Evolutionary conservation across 2,797 vertebrate genomes (phyloP).

Genomic region (Cyprinodon diabolis): DNA sequence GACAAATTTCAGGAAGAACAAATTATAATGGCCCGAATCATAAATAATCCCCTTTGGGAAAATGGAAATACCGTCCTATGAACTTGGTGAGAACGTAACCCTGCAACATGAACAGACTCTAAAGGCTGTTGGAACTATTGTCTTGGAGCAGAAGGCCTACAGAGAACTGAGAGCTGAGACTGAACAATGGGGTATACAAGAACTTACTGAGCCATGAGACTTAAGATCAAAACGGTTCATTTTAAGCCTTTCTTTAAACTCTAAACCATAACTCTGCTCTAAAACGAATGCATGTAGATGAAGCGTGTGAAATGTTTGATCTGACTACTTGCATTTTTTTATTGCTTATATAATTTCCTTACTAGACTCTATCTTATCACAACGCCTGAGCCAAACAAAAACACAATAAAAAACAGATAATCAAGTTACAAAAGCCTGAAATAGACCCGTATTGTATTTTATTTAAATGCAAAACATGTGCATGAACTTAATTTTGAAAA

Average conservation of each 20-base stretch:
- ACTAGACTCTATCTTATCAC: conserved; percentile 7
- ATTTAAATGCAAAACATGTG: no score
- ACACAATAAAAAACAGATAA: no score
- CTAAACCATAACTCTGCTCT: conserved; percentile 7
- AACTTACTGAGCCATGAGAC: conserved; percentile 37
- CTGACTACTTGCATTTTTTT: conserved; percentile 10
- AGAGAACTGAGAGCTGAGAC: conserved; percentile 17
- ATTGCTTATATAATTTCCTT: conserved; percentile 16
- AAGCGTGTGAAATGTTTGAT: conserved; percentile 5
- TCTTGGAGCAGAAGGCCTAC: conserved; percentile 25
- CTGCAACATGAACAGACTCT: conserved; percentile 29
- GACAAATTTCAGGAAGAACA: conserved; percentile 79
- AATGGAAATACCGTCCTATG: conserved; percentile 79
- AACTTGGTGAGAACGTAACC: conserved; percentile 57
- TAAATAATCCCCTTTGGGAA: conserved; percentile 79
- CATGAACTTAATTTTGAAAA: no score
- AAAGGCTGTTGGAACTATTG: conserved; percentile 40
- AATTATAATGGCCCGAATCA: conserved; percentile 78
- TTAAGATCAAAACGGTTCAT: conserved; percentile 9
- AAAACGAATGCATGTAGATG: neutral
- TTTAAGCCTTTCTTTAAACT: neutral
- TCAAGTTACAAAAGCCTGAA: neutral
- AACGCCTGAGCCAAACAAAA: neutral
- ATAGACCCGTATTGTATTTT: neutral
- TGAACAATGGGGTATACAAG: conserved; percentile 35